These are phyloP conservation scores for Ennomos fuscantarius DNA, from an alignment of 2,888 invertebrate genomes.

Conservation along the genomic window DNA sequence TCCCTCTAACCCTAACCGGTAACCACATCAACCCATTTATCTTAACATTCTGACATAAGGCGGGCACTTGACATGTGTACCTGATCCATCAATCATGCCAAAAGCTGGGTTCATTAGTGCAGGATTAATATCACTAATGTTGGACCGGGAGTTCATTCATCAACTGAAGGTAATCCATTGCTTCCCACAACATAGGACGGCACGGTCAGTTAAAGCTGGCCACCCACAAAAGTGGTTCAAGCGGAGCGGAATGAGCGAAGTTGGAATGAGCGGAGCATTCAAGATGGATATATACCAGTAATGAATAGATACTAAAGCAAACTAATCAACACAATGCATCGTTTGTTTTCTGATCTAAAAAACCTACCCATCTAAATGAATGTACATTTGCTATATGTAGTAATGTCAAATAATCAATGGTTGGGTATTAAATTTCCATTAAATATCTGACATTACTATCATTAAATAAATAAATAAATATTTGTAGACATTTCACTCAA, in stretches of 20 bases:
- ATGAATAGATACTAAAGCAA: no score
- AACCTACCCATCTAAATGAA: no score
- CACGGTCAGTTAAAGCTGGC: slow-evolving; percentile 38
- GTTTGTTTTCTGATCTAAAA: no score
- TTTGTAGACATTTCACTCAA: no score
- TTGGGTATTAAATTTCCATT: no score
- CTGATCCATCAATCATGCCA: slow-evolving; percentile 39
- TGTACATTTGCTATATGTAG: no score
- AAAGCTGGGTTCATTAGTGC: slow-evolving; percentile 54
- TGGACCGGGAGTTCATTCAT: slow-evolving; percentile 50
- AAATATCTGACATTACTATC: no score
- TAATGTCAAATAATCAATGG: no score
- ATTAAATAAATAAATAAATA: no score
- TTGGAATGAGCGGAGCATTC: slow-evolving; percentile 18
- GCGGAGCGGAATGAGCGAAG: slow-evolving; percentile 15
- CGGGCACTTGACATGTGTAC: slow-evolving; percentile 32
- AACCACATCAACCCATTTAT: slow-evolving; percentile 18
- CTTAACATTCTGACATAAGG: slow-evolving; percentile 25
- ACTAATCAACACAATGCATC: no score
- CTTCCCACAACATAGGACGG: slow-evolving; percentile 42
- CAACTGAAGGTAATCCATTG: slow-evolving; percentile 52
- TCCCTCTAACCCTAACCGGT: neutral
- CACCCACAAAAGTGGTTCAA: slow-evolving; percentile 16
- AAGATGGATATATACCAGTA: neutral
- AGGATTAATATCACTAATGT: slow-evolving; percentile 51